Evolutionary conservation across 37 sponge, comb jelly and placozoan species (phyloP).

Genomic region (Axinella damicornis): DNA sequence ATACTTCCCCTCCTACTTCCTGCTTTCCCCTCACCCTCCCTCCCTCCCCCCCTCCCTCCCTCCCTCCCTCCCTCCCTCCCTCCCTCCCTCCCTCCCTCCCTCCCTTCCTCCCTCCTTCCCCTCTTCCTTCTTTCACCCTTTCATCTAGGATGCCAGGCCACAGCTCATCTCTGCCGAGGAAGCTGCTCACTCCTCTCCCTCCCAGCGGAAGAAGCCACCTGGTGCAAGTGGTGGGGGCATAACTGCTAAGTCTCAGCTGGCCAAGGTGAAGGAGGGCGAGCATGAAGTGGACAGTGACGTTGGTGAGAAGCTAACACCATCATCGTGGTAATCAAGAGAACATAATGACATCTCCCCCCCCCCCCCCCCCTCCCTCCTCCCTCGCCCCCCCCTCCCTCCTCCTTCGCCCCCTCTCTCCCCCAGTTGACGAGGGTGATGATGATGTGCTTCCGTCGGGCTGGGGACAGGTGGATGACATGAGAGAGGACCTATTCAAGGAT

Average conservation of each 20-base stretch:
- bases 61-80: too few relatives aligned
- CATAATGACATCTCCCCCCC: neutral
- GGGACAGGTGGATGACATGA: slow-evolving; percentile 76
- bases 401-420: neutral
- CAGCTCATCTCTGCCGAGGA: neutral
- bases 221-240: neutral
- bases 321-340: neutral
- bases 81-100: too few relatives aligned
- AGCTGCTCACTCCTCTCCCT: neutral
- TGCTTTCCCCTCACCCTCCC: too few relatives aligned
- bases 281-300: slow-evolving; percentile 35
- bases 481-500: slow-evolving; percentile 70
- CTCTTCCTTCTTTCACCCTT: slow-evolving; percentile 5
- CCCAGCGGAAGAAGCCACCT: neutral
- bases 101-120: neutral
- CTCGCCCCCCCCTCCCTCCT: neutral
- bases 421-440: slow-evolving; percentile 52
- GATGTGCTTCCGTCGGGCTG: slow-evolving; percentile 84
- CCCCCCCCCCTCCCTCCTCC: neutral
- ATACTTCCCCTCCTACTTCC: too few relatives aligned
- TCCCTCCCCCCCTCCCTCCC: too few relatives aligned
- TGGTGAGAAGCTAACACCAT: neutral
- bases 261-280: neutral
- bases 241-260: neutral
- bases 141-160: neutral